Conservation (phyloP, 2,797 vertebrate species). For the Podarcis lilfordi region DNA sequence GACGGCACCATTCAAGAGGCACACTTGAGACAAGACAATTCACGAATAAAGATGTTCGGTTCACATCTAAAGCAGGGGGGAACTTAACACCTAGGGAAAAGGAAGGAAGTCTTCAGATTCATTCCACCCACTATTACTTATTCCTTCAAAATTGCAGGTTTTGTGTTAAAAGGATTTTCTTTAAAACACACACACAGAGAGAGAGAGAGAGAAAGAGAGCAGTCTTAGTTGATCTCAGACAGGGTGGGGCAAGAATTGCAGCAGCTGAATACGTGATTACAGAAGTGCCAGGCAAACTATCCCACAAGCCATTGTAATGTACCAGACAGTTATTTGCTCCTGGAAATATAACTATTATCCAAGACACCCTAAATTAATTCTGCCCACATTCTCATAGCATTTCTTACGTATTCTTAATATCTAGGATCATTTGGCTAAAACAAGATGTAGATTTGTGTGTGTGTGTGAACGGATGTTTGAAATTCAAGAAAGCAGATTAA, state of each 20-base stretch:
- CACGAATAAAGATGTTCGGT: conserved; percentile 68
- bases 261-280: conserved; percentile 10
- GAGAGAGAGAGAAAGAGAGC: conserved; percentile 13
- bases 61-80: conserved; percentile 40
- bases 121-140: conserved; percentile 39
- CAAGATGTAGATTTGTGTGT: background rate
- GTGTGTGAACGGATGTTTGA: background rate
- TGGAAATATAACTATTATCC: background rate
- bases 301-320: background rate
- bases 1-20: conserved; percentile 40
- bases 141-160: conserved; percentile 66
- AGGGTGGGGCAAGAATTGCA: conserved; percentile 33
- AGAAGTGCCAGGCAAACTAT: background rate
- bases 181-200: background rate
- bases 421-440: background rate
- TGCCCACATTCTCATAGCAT: too few species aligned
- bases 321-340: background rate
- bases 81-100: conserved; percentile 48
- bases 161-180: conserved; percentile 68
- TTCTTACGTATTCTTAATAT: background rate
- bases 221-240: conserved; percentile 43
- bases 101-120: conserved; percentile 60
- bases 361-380: background rate
- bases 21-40: conserved; percentile 54
- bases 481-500: background rate